These are phyloP conservation scores for Ceratosolen solmsi DNA, from an alignment of 1,140 invertebrate genomes.

Conservation along the genomic window DNA sequence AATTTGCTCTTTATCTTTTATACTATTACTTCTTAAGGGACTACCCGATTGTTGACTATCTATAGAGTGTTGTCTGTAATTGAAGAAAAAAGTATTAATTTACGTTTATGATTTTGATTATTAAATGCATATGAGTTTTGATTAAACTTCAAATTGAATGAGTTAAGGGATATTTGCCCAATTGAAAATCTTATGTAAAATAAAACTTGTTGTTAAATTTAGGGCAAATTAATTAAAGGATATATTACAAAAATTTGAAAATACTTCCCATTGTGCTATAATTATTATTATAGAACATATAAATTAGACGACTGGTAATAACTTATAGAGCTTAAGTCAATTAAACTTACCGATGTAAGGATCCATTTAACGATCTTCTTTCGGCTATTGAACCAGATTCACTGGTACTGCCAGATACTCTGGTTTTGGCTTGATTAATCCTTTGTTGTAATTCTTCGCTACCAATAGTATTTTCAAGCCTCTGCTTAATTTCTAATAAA, in stretches of 20 bases:
- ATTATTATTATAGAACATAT: too few relatives aligned
- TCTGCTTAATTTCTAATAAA: conserved; percentile 83
- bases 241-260: too few relatives aligned
- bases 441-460: conserved; percentile 78
- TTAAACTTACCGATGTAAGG: conserved; percentile 69
- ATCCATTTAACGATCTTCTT: conserved; percentile 68
- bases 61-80: conserved; percentile 67
- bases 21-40: conserved; percentile 62
- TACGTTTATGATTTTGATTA: too few relatives aligned
- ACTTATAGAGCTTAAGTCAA: too few relatives aligned
- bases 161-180: too few relatives aligned
- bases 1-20: conserved; percentile 63
- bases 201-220: neutral
- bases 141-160: too few relatives aligned
- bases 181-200: too few relatives aligned
- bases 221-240: too few relatives aligned
- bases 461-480: conserved; percentile 80
- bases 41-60: conserved; percentile 69
- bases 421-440: conserved; percentile 76
- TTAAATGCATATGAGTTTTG: too few relatives aligned
- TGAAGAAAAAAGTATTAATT: conserved; percentile 21
- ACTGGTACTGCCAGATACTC: conserved; percentile 77
- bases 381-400: conserved; percentile 75
- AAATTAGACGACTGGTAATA: too few relatives aligned
- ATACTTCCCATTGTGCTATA: too few relatives aligned